A percentile compares a stretch with the other conserved stretches of the same genome.
These are phyloP conservation scores for Rhabdomys pumilio DNA, from an alignment of 2,797 vertebrate genomes.

Conservation along the genomic window DNA sequence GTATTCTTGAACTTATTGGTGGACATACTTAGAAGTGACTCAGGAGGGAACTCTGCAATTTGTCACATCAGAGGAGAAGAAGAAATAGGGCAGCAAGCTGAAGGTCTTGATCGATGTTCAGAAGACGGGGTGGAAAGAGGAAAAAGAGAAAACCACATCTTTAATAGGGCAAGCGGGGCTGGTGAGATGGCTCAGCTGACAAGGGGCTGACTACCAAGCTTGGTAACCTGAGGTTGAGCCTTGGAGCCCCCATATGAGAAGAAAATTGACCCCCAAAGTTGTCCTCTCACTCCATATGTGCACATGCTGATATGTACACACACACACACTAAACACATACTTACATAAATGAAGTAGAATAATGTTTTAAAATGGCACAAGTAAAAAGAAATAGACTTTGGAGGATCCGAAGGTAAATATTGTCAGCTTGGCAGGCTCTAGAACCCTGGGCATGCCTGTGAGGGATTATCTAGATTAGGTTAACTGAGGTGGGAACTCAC, in stretches of 20 bases:
- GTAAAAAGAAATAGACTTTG: background rate
- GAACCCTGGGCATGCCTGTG: background rate
- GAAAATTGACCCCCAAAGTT: background rate
- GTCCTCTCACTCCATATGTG: background rate
- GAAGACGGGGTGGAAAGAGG: background rate
- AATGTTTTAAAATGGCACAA: background rate
- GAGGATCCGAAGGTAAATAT: background rate
- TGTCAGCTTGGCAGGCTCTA: background rate
- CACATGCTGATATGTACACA: too few species aligned
- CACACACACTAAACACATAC: background rate
- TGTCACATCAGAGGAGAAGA: background rate
- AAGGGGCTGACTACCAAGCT: background rate
- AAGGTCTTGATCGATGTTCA: background rate
- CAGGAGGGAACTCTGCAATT: background rate
- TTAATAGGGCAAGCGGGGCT: background rate
- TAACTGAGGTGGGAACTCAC: background rate
- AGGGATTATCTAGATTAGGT: background rate
- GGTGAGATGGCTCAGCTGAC: background rate
- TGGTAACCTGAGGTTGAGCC: background rate
- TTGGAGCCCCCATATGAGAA: background rate
- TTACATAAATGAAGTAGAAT: background rate
- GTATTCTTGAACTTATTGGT: background rate
- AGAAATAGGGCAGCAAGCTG: background rate
- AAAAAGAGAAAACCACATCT: background rate
- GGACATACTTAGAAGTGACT: background rate